These are phyloP conservation scores for Saccostrea echinata DNA, from an alignment of 1,140 invertebrate genomes.

Conservation along the genomic window DNA sequence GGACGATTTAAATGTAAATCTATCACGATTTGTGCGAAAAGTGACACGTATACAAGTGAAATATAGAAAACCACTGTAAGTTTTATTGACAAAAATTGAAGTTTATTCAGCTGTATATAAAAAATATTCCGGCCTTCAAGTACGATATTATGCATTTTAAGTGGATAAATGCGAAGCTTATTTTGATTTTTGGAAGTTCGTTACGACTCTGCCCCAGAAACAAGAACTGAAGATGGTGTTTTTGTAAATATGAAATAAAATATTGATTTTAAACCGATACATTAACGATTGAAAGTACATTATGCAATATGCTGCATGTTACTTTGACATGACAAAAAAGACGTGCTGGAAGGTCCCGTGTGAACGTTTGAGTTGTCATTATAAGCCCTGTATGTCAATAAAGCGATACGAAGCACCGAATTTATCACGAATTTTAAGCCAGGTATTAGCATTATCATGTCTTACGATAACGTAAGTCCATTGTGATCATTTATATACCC, in stretches of 20 bases:
- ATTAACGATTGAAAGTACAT: neutral
- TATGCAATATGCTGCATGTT: neutral
- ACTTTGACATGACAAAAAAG: neutral
- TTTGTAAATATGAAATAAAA: neutral
- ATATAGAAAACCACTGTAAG: constrained; percentile 6
- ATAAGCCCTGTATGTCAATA: constrained; percentile 14
- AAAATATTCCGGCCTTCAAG: neutral
- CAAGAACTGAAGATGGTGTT: neutral
- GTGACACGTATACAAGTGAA: constrained; percentile 13
- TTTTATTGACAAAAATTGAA: constrained; percentile 9
- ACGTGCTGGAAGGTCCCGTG: neutral
- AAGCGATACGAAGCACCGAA: constrained; percentile 3
- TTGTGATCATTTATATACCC: constrained; percentile 25
- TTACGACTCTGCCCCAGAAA: neutral
- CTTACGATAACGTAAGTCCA: neutral
- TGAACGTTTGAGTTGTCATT: constrained; percentile 20
- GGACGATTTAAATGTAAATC: constrained; percentile 32
- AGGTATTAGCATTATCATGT: constrained; percentile 22
- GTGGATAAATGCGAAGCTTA: neutral
- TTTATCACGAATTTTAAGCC: constrained; percentile 15
- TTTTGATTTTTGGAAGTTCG: neutral
- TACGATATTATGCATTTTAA: neutral
- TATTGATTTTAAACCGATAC: neutral
- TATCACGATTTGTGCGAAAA: constrained; percentile 10
- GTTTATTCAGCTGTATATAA: neutral